Conservation (phyloP, 2,113 vertebrate species). For the Halcyon malimbica region DNA sequence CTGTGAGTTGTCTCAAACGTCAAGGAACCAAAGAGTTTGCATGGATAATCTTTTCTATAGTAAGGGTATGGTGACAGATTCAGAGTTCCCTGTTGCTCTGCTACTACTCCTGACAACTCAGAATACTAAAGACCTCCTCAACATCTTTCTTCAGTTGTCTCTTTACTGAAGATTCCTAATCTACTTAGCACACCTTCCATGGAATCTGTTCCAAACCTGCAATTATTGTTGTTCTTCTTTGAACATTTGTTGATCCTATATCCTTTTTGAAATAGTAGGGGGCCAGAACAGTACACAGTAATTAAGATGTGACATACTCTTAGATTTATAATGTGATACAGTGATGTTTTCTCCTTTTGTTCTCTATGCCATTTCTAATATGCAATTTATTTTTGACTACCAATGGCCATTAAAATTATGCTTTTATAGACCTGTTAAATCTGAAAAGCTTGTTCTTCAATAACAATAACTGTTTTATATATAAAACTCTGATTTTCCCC, state of each 20-base stretch:
- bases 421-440: background rate
- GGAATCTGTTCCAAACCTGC: background rate
- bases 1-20: background rate
- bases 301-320: background rate
- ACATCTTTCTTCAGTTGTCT: background rate
- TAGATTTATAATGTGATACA: background rate
- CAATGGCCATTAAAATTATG: background rate
- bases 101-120: background rate
- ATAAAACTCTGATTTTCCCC: background rate
- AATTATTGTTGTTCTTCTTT: background rate
- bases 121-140: background rate
- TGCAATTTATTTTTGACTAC: background rate
- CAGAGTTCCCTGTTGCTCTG: background rate
- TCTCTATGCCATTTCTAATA: background rate
- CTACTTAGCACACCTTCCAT: background rate
- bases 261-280: background rate
- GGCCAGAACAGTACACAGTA: background rate
- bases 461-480: background rate
- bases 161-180: background rate
- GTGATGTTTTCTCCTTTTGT: background rate
- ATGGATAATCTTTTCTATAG: background rate
- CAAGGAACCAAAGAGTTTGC: background rate
- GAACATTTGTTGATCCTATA: background rate
- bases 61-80: background rate
- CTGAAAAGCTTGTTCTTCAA: background rate